These are phyloP conservation scores for Branchipolynoe longqiensis DNA, from an alignment of 2,888 invertebrate genomes.

Conservation along the genomic window DNA sequence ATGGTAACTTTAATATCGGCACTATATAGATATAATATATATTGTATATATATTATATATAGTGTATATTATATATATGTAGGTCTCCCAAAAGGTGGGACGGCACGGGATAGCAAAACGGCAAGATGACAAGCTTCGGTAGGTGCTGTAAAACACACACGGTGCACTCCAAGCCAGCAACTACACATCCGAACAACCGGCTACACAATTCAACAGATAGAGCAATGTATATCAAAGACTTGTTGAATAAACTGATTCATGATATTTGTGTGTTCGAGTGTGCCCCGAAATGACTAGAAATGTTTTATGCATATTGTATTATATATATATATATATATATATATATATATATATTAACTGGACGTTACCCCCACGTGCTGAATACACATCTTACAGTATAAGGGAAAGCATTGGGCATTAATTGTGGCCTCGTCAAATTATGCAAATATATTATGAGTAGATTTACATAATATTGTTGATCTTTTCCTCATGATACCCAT, in stretches of 20 bases:
- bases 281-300: too few species aligned
- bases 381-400: too few species aligned
- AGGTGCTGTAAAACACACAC: not conserved
- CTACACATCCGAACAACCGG: not conserved
- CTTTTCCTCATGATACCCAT: too few species aligned
- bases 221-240: not conserved
- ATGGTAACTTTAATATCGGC: too few species aligned
- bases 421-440: not conserved
- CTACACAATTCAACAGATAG: constrained; percentile 20
- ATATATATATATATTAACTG: not conserved
- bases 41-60: too few species aligned
- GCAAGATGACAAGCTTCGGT: not conserved
- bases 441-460: too few species aligned
- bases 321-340: not conserved
- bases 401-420: not conserved
- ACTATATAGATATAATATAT: too few species aligned
- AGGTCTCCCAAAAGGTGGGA: too few species aligned
- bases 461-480: too few species aligned
- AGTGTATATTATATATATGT: too few species aligned
- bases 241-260: not conserved
- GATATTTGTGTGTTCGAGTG: not conserved
- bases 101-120: not conserved
- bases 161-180: too few species aligned
- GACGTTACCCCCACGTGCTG: too few species aligned
- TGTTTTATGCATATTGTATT: not conserved